These are phyloP conservation scores for Karalla daura DNA, from an alignment of 2,797 vertebrate species.

Conservation along the genomic window DNA sequence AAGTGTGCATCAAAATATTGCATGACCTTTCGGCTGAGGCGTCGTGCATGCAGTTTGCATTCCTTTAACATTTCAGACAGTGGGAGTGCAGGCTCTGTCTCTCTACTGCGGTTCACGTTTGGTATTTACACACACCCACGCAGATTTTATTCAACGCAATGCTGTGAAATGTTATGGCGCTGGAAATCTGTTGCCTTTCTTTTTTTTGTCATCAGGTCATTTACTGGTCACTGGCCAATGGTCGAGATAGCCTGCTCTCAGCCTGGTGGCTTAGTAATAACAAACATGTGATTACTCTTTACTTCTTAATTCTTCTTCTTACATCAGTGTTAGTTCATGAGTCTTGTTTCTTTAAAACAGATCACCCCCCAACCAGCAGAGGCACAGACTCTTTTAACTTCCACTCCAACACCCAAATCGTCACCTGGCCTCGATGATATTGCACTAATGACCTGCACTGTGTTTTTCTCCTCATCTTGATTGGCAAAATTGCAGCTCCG, in stretches of 20 bases:
- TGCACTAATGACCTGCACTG: constrained; percentile 3
- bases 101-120: constrained; percentile 20
- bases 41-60: constrained; percentile 76
- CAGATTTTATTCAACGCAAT: constrained; percentile 12
- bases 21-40: constrained; percentile 67
- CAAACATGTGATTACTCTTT: too few relatives aligned
- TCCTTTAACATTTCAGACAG: constrained; percentile 63
- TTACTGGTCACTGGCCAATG: too few relatives aligned
- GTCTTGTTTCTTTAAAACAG: not conserved
- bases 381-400: not conserved
- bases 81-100: constrained; percentile 32
- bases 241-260: too few relatives aligned
- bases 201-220: not conserved
- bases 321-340: not conserved
- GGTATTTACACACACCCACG: constrained; percentile 41
- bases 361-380: not conserved
- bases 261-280: too few relatives aligned
- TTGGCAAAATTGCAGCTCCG: constrained; percentile 33
- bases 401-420: constrained; percentile 31
- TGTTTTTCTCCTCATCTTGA: constrained; percentile 2
- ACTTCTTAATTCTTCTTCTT: too few relatives aligned
- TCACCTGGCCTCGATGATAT: constrained; percentile 4
- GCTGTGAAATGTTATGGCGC: not conserved
- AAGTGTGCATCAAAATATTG: constrained; percentile 60
- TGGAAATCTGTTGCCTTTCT: not conserved